These are phyloP conservation scores for Cotesia congregata DNA, from an alignment of 2,888 invertebrate species.

Conservation along the genomic window DNA sequence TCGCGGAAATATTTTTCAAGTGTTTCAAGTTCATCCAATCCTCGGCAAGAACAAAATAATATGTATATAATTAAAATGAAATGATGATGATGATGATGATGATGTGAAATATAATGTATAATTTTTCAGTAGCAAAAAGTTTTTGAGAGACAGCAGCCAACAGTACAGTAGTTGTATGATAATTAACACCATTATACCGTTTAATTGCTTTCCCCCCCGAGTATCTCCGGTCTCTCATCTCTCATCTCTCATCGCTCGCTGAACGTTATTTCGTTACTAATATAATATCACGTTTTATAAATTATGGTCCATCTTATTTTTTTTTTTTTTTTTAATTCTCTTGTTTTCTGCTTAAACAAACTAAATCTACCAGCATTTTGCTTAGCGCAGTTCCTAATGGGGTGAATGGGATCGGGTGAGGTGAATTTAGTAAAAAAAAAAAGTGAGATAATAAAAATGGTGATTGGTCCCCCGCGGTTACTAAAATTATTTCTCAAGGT, in stretches of 20 bases:
- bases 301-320: slow-evolving; percentile 30
- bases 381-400: slow-evolving; percentile 46
- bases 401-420: slow-evolving; percentile 22
- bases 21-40: too few species aligned
- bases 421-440: too few species aligned
- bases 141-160: not conserved
- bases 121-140: not conserved
- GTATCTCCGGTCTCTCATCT: not conserved
- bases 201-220: slow-evolving; percentile 58
- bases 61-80: too few species aligned
- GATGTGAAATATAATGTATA: not conserved
- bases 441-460: slow-evolving; percentile 41
- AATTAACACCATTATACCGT: slow-evolving; percentile 63
- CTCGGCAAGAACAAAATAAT: too few species aligned
- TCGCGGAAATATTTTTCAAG: too few species aligned
- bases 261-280: not conserved
- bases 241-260: not conserved
- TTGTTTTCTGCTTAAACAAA: not conserved
- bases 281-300: too few species aligned
- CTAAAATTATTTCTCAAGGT: slow-evolving; percentile 33
- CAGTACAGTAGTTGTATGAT: slow-evolving; percentile 51
- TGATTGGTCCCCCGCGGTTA: slow-evolving; percentile 41
- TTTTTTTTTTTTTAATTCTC: slow-evolving; percentile 44
- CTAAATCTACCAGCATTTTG: slow-evolving; percentile 56
- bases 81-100: too few species aligned